Percentiles rank a stretch among this genome's conserved stretches.
Conservation (phyloP, 2,888 invertebrate genomes). For the Chymomyza procnemis region DNA sequence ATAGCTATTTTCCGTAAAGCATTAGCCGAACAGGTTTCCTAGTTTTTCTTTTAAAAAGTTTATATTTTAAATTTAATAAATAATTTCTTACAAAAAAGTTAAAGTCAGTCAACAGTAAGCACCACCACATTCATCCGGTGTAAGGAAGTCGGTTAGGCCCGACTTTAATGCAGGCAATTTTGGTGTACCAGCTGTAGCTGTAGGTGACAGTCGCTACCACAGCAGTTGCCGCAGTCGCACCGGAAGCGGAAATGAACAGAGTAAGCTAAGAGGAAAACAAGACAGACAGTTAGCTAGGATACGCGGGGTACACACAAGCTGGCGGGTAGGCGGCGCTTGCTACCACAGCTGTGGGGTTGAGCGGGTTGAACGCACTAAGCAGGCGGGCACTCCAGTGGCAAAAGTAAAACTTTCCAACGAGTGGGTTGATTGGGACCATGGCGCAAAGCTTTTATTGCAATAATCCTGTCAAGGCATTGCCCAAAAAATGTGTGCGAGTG, state of each 20-base stretch:
- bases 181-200: background rate
- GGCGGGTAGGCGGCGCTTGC: conserved; percentile 4
- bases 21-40: too few relatives aligned
- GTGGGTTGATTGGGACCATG: background rate
- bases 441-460: conserved; percentile 55
- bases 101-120: too few relatives aligned
- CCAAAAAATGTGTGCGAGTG: background rate
- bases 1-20: too few relatives aligned
- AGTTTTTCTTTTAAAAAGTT: too few relatives aligned
- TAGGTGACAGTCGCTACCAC: background rate
- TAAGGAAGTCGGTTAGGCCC: too few relatives aligned
- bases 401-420: conserved; percentile 5
- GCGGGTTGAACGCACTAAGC: conserved; percentile 33
- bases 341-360: conserved; percentile 16
- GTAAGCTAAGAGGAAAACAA: conserved; percentile 39
- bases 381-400: conserved; percentile 5
- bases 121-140: too few relatives aligned
- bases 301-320: conserved; percentile 12
- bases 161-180: too few relatives aligned
- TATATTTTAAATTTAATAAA: too few relatives aligned
- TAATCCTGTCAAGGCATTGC: conserved; percentile 30
- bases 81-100: too few relatives aligned
- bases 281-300: conserved; percentile 21
- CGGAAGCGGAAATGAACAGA: conserved; percentile 63
- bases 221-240: conserved; percentile 10